phyloP scores from a whole-genome alignment of 2,113 vertebrate genomes.

The Oncorhynchus gorbuscha region DNA sequence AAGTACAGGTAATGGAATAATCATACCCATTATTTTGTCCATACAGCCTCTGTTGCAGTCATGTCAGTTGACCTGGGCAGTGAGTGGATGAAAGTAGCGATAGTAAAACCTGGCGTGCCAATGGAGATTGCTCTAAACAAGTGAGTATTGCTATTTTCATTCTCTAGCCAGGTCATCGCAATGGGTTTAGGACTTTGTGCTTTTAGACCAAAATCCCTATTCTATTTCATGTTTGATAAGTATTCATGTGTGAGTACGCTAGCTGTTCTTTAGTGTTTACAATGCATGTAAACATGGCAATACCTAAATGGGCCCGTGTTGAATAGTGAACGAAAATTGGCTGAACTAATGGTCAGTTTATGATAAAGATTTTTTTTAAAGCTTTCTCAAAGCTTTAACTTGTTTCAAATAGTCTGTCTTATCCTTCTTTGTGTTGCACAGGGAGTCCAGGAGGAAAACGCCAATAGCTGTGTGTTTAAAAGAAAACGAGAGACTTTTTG shows the following conservation, averaged over 20 bases:
- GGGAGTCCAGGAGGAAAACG: constrained; percentile 95
- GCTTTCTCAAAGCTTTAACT: too few species aligned
- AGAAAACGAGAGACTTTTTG: constrained; percentile 90
- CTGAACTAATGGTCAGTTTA: too few species aligned
- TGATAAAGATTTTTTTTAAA: too few species aligned
- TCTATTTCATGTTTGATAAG: too few species aligned
- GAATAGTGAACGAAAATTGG: too few species aligned
- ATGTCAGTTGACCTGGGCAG: constrained; percentile 97
- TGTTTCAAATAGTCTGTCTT: neutral
- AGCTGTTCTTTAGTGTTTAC: too few species aligned
- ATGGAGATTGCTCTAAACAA: constrained; percentile 98
- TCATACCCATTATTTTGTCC: neutral
- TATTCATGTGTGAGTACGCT: too few species aligned
- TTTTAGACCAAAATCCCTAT: too few species aligned
- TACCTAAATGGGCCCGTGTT: too few species aligned
- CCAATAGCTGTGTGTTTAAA: constrained; percentile 86
- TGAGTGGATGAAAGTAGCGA: constrained; percentile 94
- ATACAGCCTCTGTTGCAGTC: constrained; percentile 82
- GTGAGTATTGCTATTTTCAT: constrained; percentile 65
- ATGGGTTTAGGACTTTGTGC: too few species aligned
- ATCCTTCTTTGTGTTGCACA: constrained; percentile 42
- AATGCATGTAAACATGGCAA: too few species aligned
- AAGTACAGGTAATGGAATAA: too few species aligned
- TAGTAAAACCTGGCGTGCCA: constrained; percentile 95
- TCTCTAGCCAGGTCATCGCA: neutral